These are phyloP conservation scores for Atherinomorus stipes DNA, from an alignment of 2,113 vertebrate species.

Conservation along the genomic window DNA sequence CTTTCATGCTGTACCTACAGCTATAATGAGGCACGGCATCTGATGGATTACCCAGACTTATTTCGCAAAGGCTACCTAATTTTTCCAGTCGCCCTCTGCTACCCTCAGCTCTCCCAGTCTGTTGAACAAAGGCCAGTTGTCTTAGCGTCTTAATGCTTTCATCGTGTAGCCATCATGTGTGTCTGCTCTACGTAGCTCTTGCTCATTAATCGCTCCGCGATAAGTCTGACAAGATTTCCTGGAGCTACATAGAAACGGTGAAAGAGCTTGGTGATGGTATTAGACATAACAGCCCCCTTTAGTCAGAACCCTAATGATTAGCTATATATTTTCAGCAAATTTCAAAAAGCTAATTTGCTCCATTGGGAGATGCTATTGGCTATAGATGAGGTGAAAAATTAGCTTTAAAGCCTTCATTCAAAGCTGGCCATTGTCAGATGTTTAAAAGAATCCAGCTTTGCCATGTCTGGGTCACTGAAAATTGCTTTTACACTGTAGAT, in stretches of 20 bases:
- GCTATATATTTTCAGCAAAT: constrained; percentile 10
- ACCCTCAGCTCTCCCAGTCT: constrained; percentile 38
- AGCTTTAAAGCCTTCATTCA: constrained; percentile 13
- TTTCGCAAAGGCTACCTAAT: constrained; percentile 72
- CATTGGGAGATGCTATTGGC: background rate
- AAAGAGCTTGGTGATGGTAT: constrained; percentile 19
- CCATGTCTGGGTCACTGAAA: background rate
- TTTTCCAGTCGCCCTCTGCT: constrained; percentile 58
- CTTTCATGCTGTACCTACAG: constrained; percentile 66
- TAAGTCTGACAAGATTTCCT: constrained; percentile 54
- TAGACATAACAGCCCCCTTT: constrained; percentile 14
- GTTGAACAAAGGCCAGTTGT: constrained; percentile 61
- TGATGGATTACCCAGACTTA: constrained; percentile 78
- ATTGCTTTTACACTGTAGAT: background rate
- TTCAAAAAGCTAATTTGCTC: constrained; percentile 37
- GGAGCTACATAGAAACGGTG: constrained; percentile 21
- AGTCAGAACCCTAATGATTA: constrained; percentile 21
- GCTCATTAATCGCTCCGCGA: constrained; percentile 59
- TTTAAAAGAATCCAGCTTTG: background rate
- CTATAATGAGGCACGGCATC: constrained; percentile 76
- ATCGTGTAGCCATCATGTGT: constrained; percentile 34
- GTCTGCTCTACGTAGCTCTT: constrained; percentile 33
- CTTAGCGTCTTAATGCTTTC: constrained; percentile 57
- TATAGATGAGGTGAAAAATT: constrained; percentile 23
- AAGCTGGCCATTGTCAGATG: background rate